A percentile compares a stretch with the other conserved stretches of the same genome.
Evolutionary conservation across 2,797 vertebrate species (phyloP).

Genomic region (Cryptoprocta ferox): DNA sequence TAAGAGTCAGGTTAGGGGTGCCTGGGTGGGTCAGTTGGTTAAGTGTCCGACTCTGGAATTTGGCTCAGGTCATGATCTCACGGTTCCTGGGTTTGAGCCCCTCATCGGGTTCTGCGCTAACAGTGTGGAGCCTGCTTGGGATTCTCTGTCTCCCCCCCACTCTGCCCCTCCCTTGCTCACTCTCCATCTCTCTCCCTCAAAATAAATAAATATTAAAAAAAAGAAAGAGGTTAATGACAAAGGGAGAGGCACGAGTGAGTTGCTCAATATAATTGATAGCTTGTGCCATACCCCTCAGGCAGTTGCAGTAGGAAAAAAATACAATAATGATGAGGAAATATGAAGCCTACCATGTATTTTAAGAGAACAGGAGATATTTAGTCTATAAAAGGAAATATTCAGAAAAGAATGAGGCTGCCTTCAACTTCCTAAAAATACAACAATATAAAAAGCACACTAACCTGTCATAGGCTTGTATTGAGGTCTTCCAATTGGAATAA

Average conservation of each 20-base stretch:
- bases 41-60: too few species aligned
- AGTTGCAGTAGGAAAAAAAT: neutral
- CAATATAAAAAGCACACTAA: neutral
- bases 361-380: neutral
- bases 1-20: too few species aligned
- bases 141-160: too few species aligned
- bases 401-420: neutral
- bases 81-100: too few species aligned
- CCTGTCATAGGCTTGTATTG: neutral
- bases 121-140: too few species aligned
- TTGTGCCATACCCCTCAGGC: neutral
- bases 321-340: neutral
- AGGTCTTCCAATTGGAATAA: neutral
- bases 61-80: too few species aligned
- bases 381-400: neutral
- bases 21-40: too few species aligned
- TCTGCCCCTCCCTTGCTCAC: too few species aligned
- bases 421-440: neutral
- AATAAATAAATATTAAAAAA: too few species aligned
- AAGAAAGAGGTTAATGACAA: too few species aligned
- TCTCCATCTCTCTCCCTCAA: too few species aligned
- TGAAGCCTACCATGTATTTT: neutral
- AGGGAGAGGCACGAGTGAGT: neutral
- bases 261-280: neutral
- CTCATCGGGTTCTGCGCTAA: too few species aligned